Percentiles rank a stretch among this genome's conserved stretches.
Evolutionary conservation across 2,113 vertebrate genomes (phyloP).

Genomic region (Aptenodytes patagonicus): DNA sequence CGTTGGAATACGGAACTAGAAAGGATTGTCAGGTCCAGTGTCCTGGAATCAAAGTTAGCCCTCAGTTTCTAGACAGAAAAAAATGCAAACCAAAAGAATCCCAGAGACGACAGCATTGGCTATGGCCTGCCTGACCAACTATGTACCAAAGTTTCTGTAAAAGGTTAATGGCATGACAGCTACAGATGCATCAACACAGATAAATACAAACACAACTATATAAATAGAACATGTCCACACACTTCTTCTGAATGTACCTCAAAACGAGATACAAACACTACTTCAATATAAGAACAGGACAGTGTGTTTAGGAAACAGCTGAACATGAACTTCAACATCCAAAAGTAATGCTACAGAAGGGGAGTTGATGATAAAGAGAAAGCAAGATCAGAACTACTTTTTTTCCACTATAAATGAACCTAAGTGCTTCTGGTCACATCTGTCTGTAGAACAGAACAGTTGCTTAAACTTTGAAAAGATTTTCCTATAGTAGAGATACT

Average conservation of each 20-base stretch:
- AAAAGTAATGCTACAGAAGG: not conserved
- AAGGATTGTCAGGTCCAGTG: not conserved
- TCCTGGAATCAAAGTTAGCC: not conserved
- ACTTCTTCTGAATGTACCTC: not conserved
- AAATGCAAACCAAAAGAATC: not conserved
- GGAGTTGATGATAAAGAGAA: not conserved
- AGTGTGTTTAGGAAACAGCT: not conserved
- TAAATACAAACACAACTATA: not conserved
- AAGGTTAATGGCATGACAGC: not conserved
- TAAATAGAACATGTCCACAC: not conserved
- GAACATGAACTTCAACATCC: not conserved
- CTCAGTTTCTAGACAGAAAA: not conserved
- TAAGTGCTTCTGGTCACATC: not conserved
- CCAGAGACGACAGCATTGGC: not conserved
- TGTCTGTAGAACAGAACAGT: not conserved
- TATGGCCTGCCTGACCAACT: not conserved
- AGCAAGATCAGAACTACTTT: not conserved
- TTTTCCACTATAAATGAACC: not conserved
- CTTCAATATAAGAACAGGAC: not conserved
- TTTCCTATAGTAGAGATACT: not conserved
- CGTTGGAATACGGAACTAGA: accelerated
- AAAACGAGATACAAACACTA: not conserved
- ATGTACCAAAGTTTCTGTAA: not conserved
- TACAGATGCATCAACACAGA: not conserved
- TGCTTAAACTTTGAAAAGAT: not conserved